Evolutionary conservation across 2,797 vertebrate genomes (phyloP), one percentile per base, ranked within the genome.

Genomic region (Botia kubotai): DNA sequence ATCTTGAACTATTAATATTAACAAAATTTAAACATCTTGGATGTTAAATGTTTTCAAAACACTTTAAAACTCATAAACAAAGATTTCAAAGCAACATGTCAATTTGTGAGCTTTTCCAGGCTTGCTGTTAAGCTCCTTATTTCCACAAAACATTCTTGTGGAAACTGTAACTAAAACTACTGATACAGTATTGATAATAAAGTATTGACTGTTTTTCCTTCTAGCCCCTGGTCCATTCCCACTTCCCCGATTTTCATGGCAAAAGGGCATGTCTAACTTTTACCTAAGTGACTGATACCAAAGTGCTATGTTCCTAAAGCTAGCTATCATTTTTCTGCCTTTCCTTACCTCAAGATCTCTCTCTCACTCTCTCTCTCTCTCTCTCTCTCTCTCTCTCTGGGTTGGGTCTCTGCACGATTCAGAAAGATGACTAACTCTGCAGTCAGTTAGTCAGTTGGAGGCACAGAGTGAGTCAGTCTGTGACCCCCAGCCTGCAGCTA

Each of bases 401-500:
- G 10, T 43, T 55, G 39, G 19, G 21, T 66, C n/a, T 80, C 23
- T 33, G 50, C 57, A 66, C 19, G 60, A 80, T 80, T 72, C 70
- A 72, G 39, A 69, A 73, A 69, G 72, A 94, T 91, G 89, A 93
- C 89, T 91, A 90, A 92, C 87, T 85, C 91, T 93, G 92, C 91
- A 91, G 92, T 90, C 86, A 88, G 83, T 88, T 88, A 85, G 87
- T 86, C 87, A 88, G 92, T 88, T 89, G 86, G 84, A 92, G 89
- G 89, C 76, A 86, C 84, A 88, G 87, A 86, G 88, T 94, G 93
- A 94, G 90, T 93, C 92, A 94, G 91, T 90, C 66, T 19, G 12
- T 81, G 79, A 85, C 82, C 84, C 72, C 21, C 58, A 87, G 82
- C 86, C 86, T 90, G 79, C 62, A 48, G 53, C 72, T 79, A 75